Percentiles rank a stretch among this genome's conserved stretches.
These are phyloP conservation scores for Chiroxiphia lanceolata DNA, from an alignment of 2,797 vertebrate genomes.

Conservation along the genomic window DNA sequence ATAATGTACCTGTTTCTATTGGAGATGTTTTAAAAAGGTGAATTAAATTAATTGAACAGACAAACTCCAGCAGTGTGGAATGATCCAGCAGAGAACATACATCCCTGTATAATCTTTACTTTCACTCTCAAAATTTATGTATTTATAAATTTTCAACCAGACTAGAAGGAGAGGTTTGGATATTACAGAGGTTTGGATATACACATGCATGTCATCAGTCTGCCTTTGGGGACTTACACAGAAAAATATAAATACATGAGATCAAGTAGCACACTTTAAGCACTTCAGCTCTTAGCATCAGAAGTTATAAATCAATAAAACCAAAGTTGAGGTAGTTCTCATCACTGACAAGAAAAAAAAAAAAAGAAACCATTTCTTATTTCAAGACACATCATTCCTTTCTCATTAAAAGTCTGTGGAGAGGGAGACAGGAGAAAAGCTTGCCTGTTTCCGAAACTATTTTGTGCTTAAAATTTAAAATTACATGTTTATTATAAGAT, in stretches of 20 bases:
- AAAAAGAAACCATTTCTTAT: background rate
- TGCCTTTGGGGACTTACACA: background rate
- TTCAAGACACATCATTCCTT: background rate
- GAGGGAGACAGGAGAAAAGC: background rate
- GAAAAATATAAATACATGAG: background rate
- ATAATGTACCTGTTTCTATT: background rate
- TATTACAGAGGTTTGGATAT: background rate
- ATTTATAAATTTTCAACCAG: background rate
- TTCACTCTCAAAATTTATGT: background rate
- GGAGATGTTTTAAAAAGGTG: background rate
- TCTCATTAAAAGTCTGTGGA: background rate
- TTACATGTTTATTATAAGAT: background rate
- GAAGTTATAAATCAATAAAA: background rate
- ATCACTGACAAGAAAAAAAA: background rate
- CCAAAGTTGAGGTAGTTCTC: background rate
- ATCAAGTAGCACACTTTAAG: background rate
- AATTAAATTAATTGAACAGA: constrained; percentile 2
- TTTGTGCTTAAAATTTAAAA: constrained; percentile 22
- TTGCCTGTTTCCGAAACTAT: background rate
- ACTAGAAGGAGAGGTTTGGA: background rate
- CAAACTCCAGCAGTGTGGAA: background rate
- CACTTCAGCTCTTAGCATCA: background rate
- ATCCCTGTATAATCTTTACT: background rate
- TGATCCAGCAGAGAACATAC: background rate
- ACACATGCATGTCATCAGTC: background rate